Base-by-base conservation (phyloP, 2,888 invertebrate species). In the Phymatocera aterrima region DNA sequence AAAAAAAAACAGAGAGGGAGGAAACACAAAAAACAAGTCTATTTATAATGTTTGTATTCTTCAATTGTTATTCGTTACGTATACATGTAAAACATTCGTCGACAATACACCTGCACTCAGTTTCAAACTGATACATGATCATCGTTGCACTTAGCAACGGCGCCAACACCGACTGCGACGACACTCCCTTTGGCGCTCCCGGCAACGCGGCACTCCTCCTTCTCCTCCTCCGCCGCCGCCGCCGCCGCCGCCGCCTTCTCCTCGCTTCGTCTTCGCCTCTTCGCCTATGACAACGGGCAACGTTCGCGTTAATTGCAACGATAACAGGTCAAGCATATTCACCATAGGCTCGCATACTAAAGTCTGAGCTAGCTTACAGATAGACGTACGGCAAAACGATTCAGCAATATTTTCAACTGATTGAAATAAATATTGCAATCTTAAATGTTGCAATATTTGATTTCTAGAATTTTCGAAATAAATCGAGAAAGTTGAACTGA, bases 221-320 rank as follows among this genome's bases (percentile, higher is more conserved):
- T 21, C 18, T n/a, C 34, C 64, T 34, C 64, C 37, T 37, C 64
- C 40, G 40, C 54, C 34, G 64, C 3, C 15, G 64, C 68, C 24
- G 60, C 48, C 5, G 12, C 60, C 1, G 6, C 28, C 4, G 1
- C 28, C 6, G 21, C 60, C 6, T 60, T 24, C 51, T 51, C 51
- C 51, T 51, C 51, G n/a, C 51, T 51, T n/a, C 6, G 10, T n/a
- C 64, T 64, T 37, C n/a, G 34, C 18, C n/a, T 64, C 64, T 18
- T 64, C n/a, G 34, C 37, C 37, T 37, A 64, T 37, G 48, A 34
- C 51, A 31, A 24, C 72, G 51, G 51, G 51, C 72, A 51, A 51
- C 46, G 54, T 34, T 51, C 51, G 51, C 51, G 72, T 51, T 72
- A 34, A 68, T 51, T 72, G 72, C 72, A 72, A 72, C 72, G 54